A percentile compares a stretch with the other conserved stretches of the same genome.
These are phyloP conservation scores for Emmelina monodactyla DNA, from an alignment of 2,888 invertebrate genomes.

Conservation along the genomic window DNA sequence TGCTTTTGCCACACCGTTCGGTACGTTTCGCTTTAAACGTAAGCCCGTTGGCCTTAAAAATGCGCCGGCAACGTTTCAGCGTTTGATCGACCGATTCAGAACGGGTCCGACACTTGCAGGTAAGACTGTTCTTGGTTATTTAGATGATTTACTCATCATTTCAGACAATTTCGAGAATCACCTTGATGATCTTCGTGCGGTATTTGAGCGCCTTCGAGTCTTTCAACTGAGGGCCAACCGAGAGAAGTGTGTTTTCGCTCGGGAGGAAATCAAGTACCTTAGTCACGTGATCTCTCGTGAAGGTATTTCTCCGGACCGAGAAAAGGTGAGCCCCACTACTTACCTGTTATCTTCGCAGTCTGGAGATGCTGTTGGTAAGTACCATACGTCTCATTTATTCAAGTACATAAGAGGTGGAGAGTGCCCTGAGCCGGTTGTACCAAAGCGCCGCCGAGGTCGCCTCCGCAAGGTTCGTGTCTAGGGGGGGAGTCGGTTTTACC, in stretches of 20 bases:
- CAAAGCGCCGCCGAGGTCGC: too few relatives aligned
- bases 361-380: too few relatives aligned
- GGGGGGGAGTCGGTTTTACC: too few relatives aligned
- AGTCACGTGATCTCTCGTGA: slow-evolving; percentile 17
- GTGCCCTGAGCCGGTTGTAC: too few relatives aligned
- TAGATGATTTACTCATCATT: not conserved
- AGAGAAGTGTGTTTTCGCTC: slow-evolving; percentile 20
- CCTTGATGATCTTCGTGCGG: not conserved
- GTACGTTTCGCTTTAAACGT: too few relatives aligned
- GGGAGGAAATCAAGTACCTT: slow-evolving; percentile 15
- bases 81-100: not conserved
- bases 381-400: too few relatives aligned
- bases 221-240: slow-evolving; percentile 16
- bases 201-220: slow-evolving; percentile 2
- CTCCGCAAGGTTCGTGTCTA: too few relatives aligned
- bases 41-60: not conserved
- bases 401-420: too few relatives aligned
- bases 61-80: not conserved
- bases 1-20: too few relatives aligned
- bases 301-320: slow-evolving; percentile 14
- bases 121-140: not conserved
- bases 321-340: not conserved
- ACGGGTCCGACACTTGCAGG: not conserved
- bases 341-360: too few relatives aligned
- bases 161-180: not conserved